Conservation (phyloP, 1,140 invertebrate species). For the Diabrotica undecimpunctata region DNA sequence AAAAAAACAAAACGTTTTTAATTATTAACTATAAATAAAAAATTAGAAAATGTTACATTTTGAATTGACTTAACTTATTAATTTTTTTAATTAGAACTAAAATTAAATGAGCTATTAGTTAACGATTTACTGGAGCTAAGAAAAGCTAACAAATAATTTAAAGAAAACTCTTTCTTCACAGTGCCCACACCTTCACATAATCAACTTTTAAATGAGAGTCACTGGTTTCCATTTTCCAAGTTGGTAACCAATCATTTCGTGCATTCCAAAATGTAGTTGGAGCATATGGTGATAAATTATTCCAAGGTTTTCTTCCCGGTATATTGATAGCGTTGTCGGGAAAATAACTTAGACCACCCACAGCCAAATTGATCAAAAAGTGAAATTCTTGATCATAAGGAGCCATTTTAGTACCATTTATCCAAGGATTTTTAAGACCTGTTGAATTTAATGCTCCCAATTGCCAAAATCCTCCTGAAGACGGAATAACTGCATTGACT, state of each 20-base stretch:
- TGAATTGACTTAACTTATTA: too few relatives aligned
- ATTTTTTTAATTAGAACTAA: too few relatives aligned
- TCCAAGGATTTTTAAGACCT: constrained; percentile 43
- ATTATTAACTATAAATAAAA: too few relatives aligned
- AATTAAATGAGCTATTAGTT: too few relatives aligned
- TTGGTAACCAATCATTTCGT: constrained; percentile 49
- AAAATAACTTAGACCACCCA: constrained; percentile 48
- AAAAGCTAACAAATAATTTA: background rate
- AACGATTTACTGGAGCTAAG: too few relatives aligned
- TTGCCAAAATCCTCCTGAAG: constrained; percentile 29
- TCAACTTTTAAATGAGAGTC: constrained; percentile 57
- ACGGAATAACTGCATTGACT: constrained; percentile 25
- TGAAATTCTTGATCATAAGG: constrained; percentile 63
- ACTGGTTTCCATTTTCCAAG: constrained; percentile 48
- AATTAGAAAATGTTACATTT: too few relatives aligned
- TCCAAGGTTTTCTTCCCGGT: constrained; percentile 50
- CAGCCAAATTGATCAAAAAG: constrained; percentile 55
- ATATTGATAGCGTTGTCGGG: constrained; percentile 45
- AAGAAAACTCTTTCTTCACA: constrained; percentile 42
- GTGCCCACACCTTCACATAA: constrained; percentile 55
- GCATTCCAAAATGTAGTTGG: constrained; percentile 51
- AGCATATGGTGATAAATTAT: constrained; percentile 39
- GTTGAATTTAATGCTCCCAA: constrained; percentile 21
- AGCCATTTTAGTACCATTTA: constrained; percentile 47
- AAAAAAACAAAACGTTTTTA: too few relatives aligned